Evolutionary conservation across 2,797 vertebrate species (phyloP).

Genomic region (Enteromius thamalakanensis): DNA sequence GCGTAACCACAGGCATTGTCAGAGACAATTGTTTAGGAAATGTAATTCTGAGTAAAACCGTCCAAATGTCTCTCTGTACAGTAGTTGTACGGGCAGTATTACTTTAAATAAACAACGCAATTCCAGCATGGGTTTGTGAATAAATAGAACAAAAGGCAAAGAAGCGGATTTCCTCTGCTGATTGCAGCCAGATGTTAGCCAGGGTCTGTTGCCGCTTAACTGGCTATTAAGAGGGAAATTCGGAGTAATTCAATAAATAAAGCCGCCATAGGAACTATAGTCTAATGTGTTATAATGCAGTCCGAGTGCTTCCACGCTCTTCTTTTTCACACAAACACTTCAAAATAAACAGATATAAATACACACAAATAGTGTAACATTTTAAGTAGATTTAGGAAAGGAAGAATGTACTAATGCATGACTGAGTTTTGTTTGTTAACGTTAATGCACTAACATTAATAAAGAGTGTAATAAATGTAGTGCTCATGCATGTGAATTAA

Average conservation of each 20-base stretch:
- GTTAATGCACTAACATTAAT: too few species aligned
- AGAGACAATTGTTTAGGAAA: slow-evolving; percentile 57
- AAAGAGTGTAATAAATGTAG: too few species aligned
- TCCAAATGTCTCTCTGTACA: slow-evolving; percentile 66
- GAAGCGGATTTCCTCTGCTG: slow-evolving; percentile 73
- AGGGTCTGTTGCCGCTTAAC: slow-evolving; percentile 79
- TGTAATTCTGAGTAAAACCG: slow-evolving; percentile 65
- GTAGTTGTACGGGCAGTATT: slow-evolving; percentile 78
- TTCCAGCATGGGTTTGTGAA: slow-evolving; percentile 75
- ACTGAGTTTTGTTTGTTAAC: too few species aligned
- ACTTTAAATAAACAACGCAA: slow-evolving; percentile 81
- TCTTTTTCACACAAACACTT: slow-evolving; percentile 35
- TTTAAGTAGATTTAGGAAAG: not conserved
- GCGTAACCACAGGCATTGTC: slow-evolving; percentile 52
- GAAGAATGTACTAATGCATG: too few species aligned
- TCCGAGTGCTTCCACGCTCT: slow-evolving; percentile 64
- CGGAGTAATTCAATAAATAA: slow-evolving; percentile 81
- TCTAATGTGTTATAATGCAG: slow-evolving; percentile 77
- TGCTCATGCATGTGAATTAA: too few species aligned
- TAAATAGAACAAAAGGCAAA: slow-evolving; percentile 74
- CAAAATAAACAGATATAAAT: not conserved
- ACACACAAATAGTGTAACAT: not conserved
- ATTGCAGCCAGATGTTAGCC: slow-evolving; percentile 81
- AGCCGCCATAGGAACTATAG: slow-evolving; percentile 76
- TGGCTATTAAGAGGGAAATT: slow-evolving; percentile 79